Evolutionary conservation across 2,113 vertebrate genomes (phyloP), one percentile per base, ranked within the genome.

Genomic region (Hyla sarda): DNA sequence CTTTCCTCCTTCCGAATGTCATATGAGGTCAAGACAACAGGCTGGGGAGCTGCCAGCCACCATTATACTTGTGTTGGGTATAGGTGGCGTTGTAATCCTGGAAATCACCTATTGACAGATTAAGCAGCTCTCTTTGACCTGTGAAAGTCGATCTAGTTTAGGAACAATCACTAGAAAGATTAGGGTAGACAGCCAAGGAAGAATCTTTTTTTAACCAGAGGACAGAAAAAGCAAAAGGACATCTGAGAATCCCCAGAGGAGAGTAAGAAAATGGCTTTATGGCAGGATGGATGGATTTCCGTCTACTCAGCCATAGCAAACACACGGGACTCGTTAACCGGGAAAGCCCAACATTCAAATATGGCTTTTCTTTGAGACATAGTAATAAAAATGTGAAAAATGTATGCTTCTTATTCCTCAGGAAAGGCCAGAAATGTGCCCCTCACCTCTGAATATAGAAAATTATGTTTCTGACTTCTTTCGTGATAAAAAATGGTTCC

Each of bases 151-250:
- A 78, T 78, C 75, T 28, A 78, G 48, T 78, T 50, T 52, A 47
- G 50, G 50, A 56, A 50, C 25, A 76, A 47, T 52, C 74, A 30
- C 74, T 76, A 76, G 47, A 52, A 76, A 78, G 75, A 78, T 21
- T 5, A 54, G 75, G 75, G 75, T 50, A 78, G n/a, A 78, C 16
- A 1, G 48, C 75, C 75, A 56, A 56, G 11, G 50, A 56, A 45
- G 69, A 21, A 83, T 0, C 21, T 71, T 83, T 54, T 54, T 71
- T 7, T 71, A 71, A n/a, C 32, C 32, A 32, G 9, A 41, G 32
- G 19, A 56, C 5, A 28, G 28, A 69, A 60, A 41, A 47, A 23
- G 30, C 30, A 34, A 25, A 45, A 48, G 23, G 17, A 17, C 11
- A 72, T 50, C 9, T 50, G 45, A 78, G 50, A 78, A n/a, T 78